phyloP scores from a whole-genome alignment of 2,888 invertebrate species.

The Dexiosoma caninum region DNA sequence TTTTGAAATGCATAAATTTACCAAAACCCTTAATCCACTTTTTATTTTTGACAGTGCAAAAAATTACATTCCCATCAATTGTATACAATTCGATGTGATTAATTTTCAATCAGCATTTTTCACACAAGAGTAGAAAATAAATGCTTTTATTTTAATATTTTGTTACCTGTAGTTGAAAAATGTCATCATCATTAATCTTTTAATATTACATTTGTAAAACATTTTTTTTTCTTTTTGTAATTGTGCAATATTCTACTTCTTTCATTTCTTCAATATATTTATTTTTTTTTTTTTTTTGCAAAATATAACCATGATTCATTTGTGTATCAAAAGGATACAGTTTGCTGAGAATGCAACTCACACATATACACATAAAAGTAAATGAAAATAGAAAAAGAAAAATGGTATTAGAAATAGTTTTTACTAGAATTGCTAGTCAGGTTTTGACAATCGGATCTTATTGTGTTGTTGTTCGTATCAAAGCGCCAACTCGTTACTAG shows the following conservation, averaged over 20 bases:
- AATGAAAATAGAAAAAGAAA: neutral
- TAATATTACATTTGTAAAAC: slow-evolving; percentile 27
- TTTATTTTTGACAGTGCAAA: neutral
- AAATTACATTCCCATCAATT: slow-evolving; percentile 11
- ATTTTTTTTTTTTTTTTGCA: neutral
- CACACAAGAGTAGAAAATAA: neutral
- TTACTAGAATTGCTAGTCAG: slow-evolving; percentile 13
- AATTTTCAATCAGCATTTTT: slow-evolving; percentile 35
- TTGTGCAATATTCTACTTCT: neutral
- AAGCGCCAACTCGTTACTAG: neutral
- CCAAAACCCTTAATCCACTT: neutral
- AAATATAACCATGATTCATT: slow-evolving; percentile 22
- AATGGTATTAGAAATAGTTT: neutral
- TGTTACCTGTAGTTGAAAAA: slow-evolving; percentile 36
- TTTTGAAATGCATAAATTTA: neutral
- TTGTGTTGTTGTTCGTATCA: slow-evolving; percentile 17
- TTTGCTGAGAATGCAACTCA: neutral
- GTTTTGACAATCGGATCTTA: slow-evolving; percentile 22
- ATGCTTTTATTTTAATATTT: neutral
- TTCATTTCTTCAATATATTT: too few species aligned
- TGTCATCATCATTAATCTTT: slow-evolving; percentile 47
- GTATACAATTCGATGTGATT: slow-evolving; percentile 17
- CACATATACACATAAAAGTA: neutral
- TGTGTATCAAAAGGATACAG: neutral
- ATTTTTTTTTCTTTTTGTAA: slow-evolving; percentile 3